phyloP scores from a whole-genome alignment of 1,140 invertebrate genomes.

The Cydia splendana region DNA sequence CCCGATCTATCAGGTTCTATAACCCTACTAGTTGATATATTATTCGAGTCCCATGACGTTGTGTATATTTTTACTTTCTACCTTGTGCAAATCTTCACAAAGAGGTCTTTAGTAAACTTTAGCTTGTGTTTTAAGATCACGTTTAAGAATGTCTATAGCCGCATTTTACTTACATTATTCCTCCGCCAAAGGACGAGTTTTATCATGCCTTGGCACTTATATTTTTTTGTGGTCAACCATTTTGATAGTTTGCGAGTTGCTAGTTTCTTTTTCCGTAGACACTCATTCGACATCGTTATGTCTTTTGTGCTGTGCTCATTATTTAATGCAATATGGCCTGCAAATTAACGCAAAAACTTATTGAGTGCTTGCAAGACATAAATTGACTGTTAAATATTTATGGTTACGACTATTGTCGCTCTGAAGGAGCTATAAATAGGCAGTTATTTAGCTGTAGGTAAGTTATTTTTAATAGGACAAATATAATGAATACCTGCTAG shows the following conservation, averaged over 20 bases:
- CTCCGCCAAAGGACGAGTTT: not conserved
- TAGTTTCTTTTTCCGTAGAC: not conserved
- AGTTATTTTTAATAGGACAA: not conserved
- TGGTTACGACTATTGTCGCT: not conserved
- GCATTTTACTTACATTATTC: slow-evolving; percentile 6
- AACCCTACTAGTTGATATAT: not conserved
- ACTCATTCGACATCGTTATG: not conserved
- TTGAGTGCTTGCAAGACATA: not conserved
- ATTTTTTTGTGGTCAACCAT: not conserved
- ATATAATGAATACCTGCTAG: not conserved
- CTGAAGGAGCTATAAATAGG: not conserved
- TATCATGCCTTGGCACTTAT: not conserved
- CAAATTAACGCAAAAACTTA: slow-evolving; percentile 17
- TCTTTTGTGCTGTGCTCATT: not conserved
- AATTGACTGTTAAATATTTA: slow-evolving; percentile 10
- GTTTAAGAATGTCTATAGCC: not conserved
- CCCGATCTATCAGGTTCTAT: slow-evolving; percentile 20
- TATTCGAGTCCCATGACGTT: not conserved
- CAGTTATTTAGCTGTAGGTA: not conserved
- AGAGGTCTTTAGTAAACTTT: not conserved
- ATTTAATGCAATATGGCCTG: slow-evolving; percentile 6
- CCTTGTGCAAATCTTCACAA: not conserved
- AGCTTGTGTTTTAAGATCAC: no score
- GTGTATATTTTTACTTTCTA: not conserved
- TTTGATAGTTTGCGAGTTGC: not conserved